These are phyloP conservation scores for Phenacoccus solenopsis DNA, from an alignment of 1,140 invertebrate genomes.

Conservation along the genomic window DNA sequence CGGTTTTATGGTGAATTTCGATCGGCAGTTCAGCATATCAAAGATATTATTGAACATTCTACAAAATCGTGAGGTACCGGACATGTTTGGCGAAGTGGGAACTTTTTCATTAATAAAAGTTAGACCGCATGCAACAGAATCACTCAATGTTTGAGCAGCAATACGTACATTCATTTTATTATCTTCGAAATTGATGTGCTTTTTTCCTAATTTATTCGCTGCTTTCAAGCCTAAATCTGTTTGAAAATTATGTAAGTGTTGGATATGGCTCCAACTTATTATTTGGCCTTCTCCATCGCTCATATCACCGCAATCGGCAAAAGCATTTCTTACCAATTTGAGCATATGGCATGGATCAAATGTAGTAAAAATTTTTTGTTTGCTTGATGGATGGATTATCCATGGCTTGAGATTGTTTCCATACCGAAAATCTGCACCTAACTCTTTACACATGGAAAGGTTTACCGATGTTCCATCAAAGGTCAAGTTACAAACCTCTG, in stretches of 20 bases:
- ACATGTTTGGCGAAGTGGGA: neutral
- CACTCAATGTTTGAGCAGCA: constrained; percentile 9
- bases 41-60: neutral
- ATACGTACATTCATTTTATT: constrained; percentile 11
- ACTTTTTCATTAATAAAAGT: neutral
- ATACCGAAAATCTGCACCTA: constrained; percentile 25
- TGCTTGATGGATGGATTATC: no score
- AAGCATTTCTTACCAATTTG: neutral
- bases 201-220: neutral
- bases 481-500: constrained; percentile 28
- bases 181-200: neutral
- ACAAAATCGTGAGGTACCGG: neutral
- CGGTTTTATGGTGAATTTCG: neutral
- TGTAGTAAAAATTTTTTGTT: no score
- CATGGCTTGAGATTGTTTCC: no score
- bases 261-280: neutral
- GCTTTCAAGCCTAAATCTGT: neutral
- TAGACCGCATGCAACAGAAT: neutral
- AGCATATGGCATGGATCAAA: neutral
- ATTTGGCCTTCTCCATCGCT: neutral
- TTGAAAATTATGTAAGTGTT: neutral
- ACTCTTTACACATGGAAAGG: constrained; percentile 24
- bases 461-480: constrained; percentile 30
- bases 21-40: constrained; percentile 2
- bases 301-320: no score